Conservation (phyloP, 2,888 invertebrate genomes). For the Drosophila dives region DNA sequence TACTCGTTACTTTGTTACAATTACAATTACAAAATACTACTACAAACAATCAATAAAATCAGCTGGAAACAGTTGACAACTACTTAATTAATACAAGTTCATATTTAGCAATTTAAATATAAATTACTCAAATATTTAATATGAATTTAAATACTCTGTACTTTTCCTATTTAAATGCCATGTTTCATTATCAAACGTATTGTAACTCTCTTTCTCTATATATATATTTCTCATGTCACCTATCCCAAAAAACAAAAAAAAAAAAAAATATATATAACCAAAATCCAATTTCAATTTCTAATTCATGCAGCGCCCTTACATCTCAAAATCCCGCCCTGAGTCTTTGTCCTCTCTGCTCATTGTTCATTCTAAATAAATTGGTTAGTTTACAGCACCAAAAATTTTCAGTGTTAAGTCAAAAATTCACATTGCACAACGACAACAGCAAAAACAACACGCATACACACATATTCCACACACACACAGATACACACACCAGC, state of each 20-base stretch:
- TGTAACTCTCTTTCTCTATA: slow-evolving; percentile 46
- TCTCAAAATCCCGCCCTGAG: slow-evolving; percentile 51
- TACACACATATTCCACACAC: slow-evolving; percentile 14
- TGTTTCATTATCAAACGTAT: slow-evolving; percentile 62
- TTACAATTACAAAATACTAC: slow-evolving; percentile 37
- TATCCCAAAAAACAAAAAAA: slow-evolving; percentile 4
- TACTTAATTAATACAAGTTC: slow-evolving; percentile 48
- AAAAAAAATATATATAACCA: slow-evolving; percentile 1
- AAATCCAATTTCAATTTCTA: slow-evolving; percentile 54
- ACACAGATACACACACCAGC: slow-evolving; percentile 5
- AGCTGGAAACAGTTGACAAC: slow-evolving; percentile 55
- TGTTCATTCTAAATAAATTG: slow-evolving; percentile 67
- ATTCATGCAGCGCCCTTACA: slow-evolving; percentile 66
- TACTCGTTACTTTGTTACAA: slow-evolving; percentile 75
- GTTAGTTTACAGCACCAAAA: slow-evolving; percentile 66
- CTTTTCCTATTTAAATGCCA: slow-evolving; percentile 57
- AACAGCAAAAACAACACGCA: slow-evolving; percentile 20
- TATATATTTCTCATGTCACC: slow-evolving; percentile 51
- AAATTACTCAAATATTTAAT: slow-evolving; percentile 65
- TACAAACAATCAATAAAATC: slow-evolving; percentile 48
- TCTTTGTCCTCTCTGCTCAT: slow-evolving; percentile 54
- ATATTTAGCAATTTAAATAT: slow-evolving; percentile 55
- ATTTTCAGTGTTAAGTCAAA: slow-evolving; percentile 50
- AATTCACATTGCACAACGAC: slow-evolving; percentile 47
- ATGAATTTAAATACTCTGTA: slow-evolving; percentile 71